phyloP scores from a whole-genome alignment of 2,113 vertebrate species.

The Apaloderma vittatum region DNA sequence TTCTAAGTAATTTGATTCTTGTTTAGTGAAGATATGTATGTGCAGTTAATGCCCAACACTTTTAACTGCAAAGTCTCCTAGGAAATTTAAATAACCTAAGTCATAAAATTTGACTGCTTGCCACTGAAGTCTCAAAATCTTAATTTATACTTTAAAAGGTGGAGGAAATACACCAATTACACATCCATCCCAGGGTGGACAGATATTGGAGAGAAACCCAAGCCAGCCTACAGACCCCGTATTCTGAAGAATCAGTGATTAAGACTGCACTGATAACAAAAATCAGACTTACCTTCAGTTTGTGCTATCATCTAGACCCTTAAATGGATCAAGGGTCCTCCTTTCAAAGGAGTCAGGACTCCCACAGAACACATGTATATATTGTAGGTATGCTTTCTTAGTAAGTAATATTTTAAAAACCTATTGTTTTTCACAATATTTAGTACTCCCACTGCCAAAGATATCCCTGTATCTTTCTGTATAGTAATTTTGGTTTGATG shows the following conservation, averaged over 20 bases:
- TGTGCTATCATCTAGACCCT: not conserved
- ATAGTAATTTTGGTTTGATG: not conserved
- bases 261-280: not conserved
- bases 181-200: not conserved
- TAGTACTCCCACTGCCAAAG: not conserved
- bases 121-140: not conserved
- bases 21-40: not conserved
- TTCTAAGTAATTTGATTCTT: not conserved
- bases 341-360: not conserved
- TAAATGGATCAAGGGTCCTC: not conserved
- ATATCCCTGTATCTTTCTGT: not conserved
- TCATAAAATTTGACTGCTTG: fast-evolving
- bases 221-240: not conserved
- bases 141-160: not conserved
- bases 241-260: not conserved
- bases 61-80: not conserved
- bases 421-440: fast-evolving
- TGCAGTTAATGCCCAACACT: not conserved
- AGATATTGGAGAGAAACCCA: not conserved
- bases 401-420: not conserved
- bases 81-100: not conserved
- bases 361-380: not conserved
- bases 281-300: not conserved
- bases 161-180: not conserved
- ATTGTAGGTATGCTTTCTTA: not conserved